Base-by-base conservation (phyloP, 2,888 invertebrate genomes). In the Drosophila putrida region DNA sequence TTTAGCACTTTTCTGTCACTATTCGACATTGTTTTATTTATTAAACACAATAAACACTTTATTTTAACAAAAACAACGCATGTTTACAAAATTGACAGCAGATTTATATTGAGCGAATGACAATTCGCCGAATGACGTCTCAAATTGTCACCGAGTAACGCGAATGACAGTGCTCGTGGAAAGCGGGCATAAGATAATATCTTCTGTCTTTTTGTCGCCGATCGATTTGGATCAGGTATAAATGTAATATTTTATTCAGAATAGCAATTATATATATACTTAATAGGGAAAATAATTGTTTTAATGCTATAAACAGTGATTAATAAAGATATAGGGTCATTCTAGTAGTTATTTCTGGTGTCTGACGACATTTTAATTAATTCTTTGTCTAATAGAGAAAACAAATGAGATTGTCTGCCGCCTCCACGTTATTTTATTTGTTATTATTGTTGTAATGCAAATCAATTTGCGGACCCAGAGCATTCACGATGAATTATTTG, bases 401-500 rank as follows among this genome's bases (percentile, higher is more conserved):
- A 65, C 64, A 65, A 69, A 69, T 70, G 61, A 64, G 61, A 6
- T 65, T 57, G 58, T 59, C 36, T 49, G 74, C 70, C 69, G 74
- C 70, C 69, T 58, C 43, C 49, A 50, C 38, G 67, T 28, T 46
- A 6, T 31, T 47, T 47, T 49, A 20, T 35, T 49, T 25, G 6
- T 33, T 55, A 38, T 39, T 33, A 13, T 54, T 76, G 47, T 46
- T 51, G 43, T 15, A 67, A 76, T 78, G 82, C 79, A 81, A 87
- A 84, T 81, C 64, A 59, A 84, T 87, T 86, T 62, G 82, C 57
- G 31, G 41, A 55, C 43, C 11, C 43, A 50, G 51, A 55, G 46
- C 77, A 85, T 77, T 74, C 62, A 64, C 87, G 76, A 71, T 81
- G 78, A 81, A 54, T 63, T 62, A 55, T 67, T 80, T 67, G 80